Conservation (phyloP, 2,797 vertebrate species). For the Catharus ustulatus region DNA sequence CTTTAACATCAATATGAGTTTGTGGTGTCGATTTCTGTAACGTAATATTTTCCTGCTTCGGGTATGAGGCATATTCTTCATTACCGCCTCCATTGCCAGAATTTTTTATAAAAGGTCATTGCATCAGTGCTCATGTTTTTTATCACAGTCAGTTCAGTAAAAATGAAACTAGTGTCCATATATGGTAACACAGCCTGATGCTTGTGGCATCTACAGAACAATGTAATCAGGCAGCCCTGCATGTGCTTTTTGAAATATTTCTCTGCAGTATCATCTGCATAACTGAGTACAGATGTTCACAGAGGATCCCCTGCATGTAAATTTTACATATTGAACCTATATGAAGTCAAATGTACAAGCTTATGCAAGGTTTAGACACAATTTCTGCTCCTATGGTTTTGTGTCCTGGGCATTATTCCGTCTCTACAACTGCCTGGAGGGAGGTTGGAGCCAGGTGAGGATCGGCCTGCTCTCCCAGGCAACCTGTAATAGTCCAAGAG, state of each 20-base stretch:
- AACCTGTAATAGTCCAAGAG: background rate
- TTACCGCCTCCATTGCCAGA: background rate
- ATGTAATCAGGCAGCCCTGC: background rate
- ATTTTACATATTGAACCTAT: background rate
- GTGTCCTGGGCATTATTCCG: background rate
- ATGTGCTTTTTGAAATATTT: background rate
- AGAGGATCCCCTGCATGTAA: background rate
- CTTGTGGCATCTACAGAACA: background rate
- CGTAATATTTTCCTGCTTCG: background rate
- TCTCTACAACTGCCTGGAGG: background rate
- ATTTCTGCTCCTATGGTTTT: background rate
- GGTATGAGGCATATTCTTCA: background rate
- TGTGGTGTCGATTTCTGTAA: background rate
- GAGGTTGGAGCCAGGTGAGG: background rate
- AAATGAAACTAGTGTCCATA: constrained; percentile 12
- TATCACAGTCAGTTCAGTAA: background rate
- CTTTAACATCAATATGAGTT: background rate
- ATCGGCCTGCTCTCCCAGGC: background rate
- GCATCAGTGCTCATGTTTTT: background rate
- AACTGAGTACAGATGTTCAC: constrained; percentile 1
- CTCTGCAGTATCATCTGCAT: background rate
- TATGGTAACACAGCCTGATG: background rate
- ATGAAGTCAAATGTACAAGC: background rate
- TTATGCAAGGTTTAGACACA: background rate
- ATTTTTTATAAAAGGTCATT: background rate